phyloP scores from a whole-genome alignment of 2,113 vertebrate species.

The Halcyon senegalensis region DNA sequence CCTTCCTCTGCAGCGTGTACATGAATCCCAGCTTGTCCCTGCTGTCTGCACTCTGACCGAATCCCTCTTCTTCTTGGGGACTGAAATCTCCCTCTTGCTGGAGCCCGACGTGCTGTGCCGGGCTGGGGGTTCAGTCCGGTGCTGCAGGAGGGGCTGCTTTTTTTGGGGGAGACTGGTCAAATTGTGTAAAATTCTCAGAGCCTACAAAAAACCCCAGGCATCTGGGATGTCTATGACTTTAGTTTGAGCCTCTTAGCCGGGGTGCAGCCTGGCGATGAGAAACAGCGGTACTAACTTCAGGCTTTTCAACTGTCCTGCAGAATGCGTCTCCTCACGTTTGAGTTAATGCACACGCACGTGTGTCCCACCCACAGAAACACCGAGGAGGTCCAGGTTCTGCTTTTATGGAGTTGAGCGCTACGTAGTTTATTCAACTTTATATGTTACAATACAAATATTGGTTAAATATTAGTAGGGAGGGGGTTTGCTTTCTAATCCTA shows the following conservation, averaged over 20 bases:
- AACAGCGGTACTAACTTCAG: not conserved
- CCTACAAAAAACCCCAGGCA: not conserved
- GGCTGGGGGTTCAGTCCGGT: not conserved
- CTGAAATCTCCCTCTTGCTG: not conserved
- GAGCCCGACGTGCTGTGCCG: fast-evolving
- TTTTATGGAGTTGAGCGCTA: not conserved
- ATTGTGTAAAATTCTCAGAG: not conserved
- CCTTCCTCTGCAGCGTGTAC: not conserved
- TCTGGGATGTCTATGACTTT: not conserved
- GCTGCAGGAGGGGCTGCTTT: not conserved
- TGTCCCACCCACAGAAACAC: fast-evolving
- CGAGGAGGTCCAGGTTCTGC: not conserved
- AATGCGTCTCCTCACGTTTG: not conserved
- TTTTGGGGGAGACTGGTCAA: not conserved
- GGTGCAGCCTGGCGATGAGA: not conserved
- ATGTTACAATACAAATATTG: not conserved
- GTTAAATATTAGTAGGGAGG: not conserved
- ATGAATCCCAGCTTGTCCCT: not conserved
- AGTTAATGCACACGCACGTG: fast-evolving
- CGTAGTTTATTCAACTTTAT: not conserved
- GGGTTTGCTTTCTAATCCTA: not conserved
- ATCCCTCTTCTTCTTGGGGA: not conserved
- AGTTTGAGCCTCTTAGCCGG: not conserved
- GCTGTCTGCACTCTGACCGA: fast-evolving
- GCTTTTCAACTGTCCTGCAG: not conserved